phyloP scores from a whole-genome alignment of 2,888 invertebrate genomes.

The Drosophila subquinaria region DNA sequence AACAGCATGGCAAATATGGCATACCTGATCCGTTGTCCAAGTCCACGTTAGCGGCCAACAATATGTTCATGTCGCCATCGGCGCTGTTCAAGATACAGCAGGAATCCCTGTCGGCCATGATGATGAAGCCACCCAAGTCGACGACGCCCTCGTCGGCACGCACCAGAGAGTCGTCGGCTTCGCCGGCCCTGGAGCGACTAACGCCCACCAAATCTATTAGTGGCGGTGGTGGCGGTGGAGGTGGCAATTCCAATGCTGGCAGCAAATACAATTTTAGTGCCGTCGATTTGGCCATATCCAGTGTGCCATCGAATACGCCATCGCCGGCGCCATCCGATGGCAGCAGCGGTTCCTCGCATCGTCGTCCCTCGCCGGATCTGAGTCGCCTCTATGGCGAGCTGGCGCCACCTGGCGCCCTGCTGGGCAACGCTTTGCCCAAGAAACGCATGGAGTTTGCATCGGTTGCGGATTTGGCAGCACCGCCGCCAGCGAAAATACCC shows the following conservation, averaged over 20 bases:
- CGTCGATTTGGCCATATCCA: conserved; percentile 85
- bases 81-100: conserved; percentile 89
- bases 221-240: conserved; percentile 59
- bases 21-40: conserved; percentile 92
- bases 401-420: conserved; percentile 74
- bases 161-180: conserved; percentile 84
- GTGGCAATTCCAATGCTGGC: conserved; percentile 67
- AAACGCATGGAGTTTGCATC: conserved; percentile 86
- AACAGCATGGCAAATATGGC: conserved; percentile 84
- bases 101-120: conserved; percentile 86
- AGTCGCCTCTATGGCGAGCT: conserved; percentile 84
- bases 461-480: conserved; percentile 86
- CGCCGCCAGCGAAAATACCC: conserved; percentile 87
- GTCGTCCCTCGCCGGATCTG: conserved; percentile 84
- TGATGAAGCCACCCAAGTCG: conserved; percentile 87
- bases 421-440: conserved; percentile 77
- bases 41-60: conserved; percentile 91
- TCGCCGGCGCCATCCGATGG: conserved; percentile 84
- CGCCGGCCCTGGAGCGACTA: conserved; percentile 83
- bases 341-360: conserved; percentile 80
- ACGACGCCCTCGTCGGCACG: conserved; percentile 83
- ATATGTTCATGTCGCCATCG: conserved; percentile 92
- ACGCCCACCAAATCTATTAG: conserved; percentile 83
- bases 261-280: conserved; percentile 85
- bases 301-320: conserved; percentile 84